A percentile compares a stretch with the other conserved stretches of the same genome.
Conservation (phyloP, 2,113 vertebrate species). For the Anguilla japonica region DNA sequence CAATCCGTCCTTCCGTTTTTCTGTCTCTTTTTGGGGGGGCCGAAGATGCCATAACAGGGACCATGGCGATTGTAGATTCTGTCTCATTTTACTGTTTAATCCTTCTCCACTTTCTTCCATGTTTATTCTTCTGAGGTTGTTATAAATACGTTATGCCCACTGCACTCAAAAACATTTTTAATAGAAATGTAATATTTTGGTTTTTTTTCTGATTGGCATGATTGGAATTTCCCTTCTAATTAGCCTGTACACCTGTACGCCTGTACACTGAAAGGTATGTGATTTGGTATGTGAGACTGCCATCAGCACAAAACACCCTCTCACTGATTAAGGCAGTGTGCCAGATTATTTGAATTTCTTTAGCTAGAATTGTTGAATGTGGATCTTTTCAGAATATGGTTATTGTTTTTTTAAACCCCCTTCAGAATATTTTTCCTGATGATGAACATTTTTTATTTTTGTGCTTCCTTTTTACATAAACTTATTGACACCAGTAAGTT, state of each 20-base stretch:
- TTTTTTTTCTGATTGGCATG: no score
- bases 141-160: background rate
- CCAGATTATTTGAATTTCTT: background rate
- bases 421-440: background rate
- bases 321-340: no score
- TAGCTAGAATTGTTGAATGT: no score
- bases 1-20: background rate
- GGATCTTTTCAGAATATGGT: no score
- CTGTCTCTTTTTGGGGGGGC: background rate
- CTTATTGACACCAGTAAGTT: background rate
- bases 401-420: no score
- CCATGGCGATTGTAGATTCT: background rate
- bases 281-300: no score
- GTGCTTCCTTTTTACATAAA: background rate
- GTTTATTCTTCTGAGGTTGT: background rate
- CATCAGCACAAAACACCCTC: no score
- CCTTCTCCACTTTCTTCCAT: background rate
- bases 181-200: no score
- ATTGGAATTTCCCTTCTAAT: no score
- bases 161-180: no score
- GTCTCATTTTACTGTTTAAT: background rate
- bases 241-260: no score
- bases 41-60: background rate
- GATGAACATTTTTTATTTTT: background rate
- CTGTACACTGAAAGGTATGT: no score